Base-by-base conservation (phyloP, 2,888 invertebrate species). In the Lamellibrachia columna region DNA sequence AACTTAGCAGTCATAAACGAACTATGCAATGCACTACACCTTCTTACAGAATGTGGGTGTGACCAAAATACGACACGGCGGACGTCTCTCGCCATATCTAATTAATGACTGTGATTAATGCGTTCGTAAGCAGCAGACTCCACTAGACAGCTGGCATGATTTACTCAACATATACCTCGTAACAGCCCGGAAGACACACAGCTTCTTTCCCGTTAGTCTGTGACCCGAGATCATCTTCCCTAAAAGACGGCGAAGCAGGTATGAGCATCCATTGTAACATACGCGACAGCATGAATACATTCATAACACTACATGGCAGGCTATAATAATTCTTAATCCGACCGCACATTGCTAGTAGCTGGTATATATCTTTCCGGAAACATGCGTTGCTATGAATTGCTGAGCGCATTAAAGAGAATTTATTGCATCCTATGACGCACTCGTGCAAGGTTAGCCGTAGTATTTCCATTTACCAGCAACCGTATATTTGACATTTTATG, bases 401-500 rank as follows among this genome's bases (percentile, higher is more conserved):
- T 75, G 75, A 6, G 75, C 75, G 2, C 75, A 75, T 75, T 75
- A 75, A 75, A 75, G 75, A 22, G 75, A 75, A 75, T 75, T 11
- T 75, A 75, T 75, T 4, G 22, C 75, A 75, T 75, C 75, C 75
- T 75, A 75, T 75, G 75, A 75, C 75, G 75, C 75, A 75, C 75
- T 75, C 22, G n/a, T 75, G 75, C 75, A 75, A 75, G 75, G 75
- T 3, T 75, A 75, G n/a, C 22, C 75, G 75, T 22, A 22, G 75
- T 15, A 22, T 75, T 75, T n/a, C 75, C 22, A n/a, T 75, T 11
- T 75, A 75, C 75, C 75, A 22, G 22, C 75, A 75, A 11, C n/a
- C 75, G 75, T 75, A 11, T 75, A 75, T 75, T 75, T 11, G 75
- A 75, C 75, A 75, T 75, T 75, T 75, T 75, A 75, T 75, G 75